Evolutionary conservation across 1,140 invertebrate genomes (phyloP), one percentile per base, ranked within the genome.

Genomic region (Periplaneta americana): DNA sequence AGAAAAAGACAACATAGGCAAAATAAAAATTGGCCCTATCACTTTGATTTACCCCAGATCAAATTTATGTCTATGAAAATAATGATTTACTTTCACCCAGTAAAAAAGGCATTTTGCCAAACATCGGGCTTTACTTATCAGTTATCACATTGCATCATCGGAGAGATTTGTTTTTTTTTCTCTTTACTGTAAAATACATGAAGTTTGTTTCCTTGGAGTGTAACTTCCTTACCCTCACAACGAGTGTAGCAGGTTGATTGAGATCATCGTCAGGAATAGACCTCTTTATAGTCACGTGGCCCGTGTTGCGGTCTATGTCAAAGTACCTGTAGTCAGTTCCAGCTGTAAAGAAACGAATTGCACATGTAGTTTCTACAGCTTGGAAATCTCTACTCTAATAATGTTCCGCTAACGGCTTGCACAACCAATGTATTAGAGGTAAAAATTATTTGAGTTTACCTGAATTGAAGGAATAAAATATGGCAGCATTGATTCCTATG

Each of bases 401-500:
- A 33, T 32, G 75, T 35, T n/a, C 13, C 28, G 28, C 32, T 36
- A 31, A 80, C 28, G 36, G 34, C 8, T 18, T 74, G 31, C 31
- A 9, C 39, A 34, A 22, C 75, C 9, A n/a, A 18, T 35, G 79
- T 15, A 66, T 66, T 74, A 28, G 31, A 77, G 0, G 35, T 28
- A 9, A 78, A 9, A 11, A 6, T 82, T 22, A 2, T 33, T 3
- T 57, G 17, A 35, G 82, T 82, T 85, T 83, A 90, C 90, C 89
- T 84, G 88, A 87, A 84, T 90, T 90, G 82, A 92, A 89, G 0
- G 91, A 91, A 87, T 95, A 96, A 83, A 90, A 90, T 31, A 97
- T 91, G 6, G 93, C 91, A 5, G 95, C 93, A 85, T 93, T 93
- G 79, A 97, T 96, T 5, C 95, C 95, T 28, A 90, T 84, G 85